phyloP scores from a whole-genome alignment of 1,140 invertebrate species.

The Aleiodes sp. region DNA sequence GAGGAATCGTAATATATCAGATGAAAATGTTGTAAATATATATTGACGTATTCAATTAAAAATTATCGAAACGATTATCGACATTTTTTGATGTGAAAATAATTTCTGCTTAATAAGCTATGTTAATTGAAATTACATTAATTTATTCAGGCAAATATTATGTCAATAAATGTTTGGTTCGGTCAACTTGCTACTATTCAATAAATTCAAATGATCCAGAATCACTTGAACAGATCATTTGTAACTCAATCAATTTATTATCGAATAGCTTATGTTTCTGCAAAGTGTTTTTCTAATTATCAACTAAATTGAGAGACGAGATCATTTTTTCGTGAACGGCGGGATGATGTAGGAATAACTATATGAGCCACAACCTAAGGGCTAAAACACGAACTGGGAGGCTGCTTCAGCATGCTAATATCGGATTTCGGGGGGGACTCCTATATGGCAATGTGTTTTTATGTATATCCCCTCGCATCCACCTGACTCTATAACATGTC shows the following conservation, averaged over 20 bases:
- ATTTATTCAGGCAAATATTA: too few species aligned
- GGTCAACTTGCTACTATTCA: too few species aligned
- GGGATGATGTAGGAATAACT: neutral
- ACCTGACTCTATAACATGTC: neutral
- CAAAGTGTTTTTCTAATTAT: neutral
- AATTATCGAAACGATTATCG: too few species aligned
- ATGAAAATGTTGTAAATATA: neutral
- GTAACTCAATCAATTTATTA: too few species aligned
- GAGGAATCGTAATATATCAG: conserved; percentile 41
- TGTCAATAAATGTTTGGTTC: too few species aligned
- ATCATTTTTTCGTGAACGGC: neutral
- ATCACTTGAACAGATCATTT: too few species aligned
- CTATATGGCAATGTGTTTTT: neutral
- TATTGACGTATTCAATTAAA: neutral
- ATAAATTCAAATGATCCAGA: too few species aligned
- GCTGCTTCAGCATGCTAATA: conserved; percentile 47
- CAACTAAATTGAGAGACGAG: neutral
- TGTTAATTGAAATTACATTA: too few species aligned
- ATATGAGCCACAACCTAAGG: conserved; percentile 25
- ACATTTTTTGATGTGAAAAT: too few species aligned
- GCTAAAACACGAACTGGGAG: conserved; percentile 49
- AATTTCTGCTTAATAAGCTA: too few species aligned
- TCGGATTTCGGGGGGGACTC: conserved; percentile 41
- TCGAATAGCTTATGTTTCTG: too few species aligned
- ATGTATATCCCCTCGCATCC: neutral